These are phyloP conservation scores for Eilema depressum DNA, from an alignment of 2,888 invertebrate genomes.

Conservation along the genomic window DNA sequence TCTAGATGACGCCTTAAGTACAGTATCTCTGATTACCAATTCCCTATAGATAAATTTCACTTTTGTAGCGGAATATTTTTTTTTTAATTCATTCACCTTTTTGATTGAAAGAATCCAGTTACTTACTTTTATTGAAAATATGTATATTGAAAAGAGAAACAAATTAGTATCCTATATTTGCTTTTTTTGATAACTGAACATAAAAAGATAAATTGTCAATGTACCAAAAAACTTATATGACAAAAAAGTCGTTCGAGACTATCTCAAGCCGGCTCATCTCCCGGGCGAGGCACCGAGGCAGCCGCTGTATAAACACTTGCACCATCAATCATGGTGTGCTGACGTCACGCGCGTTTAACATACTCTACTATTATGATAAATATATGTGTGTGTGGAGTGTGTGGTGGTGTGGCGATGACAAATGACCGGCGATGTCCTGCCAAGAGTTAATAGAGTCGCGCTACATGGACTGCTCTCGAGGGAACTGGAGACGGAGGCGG, in stretches of 20 bases:
- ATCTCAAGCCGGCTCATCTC: not conserved
- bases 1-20: too few species aligned
- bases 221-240: not conserved
- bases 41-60: too few species aligned
- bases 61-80: too few species aligned
- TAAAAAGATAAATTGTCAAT: not conserved
- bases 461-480: not conserved
- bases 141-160: too few species aligned
- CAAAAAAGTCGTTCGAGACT: not conserved
- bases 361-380: conserved; percentile 28
- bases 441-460: conserved; percentile 14
- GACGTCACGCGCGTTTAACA: conserved; percentile 30
- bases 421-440: conserved; percentile 16
- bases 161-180: too few species aligned
- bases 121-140: not conserved
- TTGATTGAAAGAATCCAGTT: too few species aligned
- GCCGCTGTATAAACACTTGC: conserved; percentile 51
- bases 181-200: too few species aligned
- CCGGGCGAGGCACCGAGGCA: conserved; percentile 49
- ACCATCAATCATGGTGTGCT: conserved; percentile 57
- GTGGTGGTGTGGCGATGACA: conserved; percentile 14
- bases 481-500: not conserved
- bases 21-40: too few species aligned
- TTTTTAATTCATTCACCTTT: too few species aligned
- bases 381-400: conserved; percentile 1